Percentiles rank a stretch among this genome's conserved stretches.
phyloP scores from a whole-genome alignment of 2,797 vertebrate species.

The Chelon auratus region DNA sequence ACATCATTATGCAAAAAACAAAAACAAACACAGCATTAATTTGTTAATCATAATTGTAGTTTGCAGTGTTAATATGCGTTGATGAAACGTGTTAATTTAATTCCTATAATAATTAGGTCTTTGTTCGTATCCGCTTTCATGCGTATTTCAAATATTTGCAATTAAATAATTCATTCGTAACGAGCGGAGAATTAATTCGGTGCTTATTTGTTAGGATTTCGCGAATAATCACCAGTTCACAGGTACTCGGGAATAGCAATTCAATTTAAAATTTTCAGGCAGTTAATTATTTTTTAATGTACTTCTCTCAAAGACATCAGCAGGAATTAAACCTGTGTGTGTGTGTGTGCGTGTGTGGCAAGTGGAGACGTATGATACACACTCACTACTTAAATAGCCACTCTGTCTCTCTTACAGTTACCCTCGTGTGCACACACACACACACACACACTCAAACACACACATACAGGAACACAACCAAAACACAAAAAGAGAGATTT shows the following conservation, averaged over 20 bases:
- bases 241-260: background rate
- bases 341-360: too few relatives aligned
- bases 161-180: background rate
- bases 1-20: background rate
- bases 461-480: constrained; percentile 7
- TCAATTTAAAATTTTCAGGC: background rate
- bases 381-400: background rate
- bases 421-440: too few relatives aligned
- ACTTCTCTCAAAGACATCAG: background rate
- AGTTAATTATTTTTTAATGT: background rate
- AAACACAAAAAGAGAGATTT: constrained; percentile 48
- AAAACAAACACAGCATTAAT: background rate
- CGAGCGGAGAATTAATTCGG: background rate
- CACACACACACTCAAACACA: constrained; percentile 2
- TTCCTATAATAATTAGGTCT: background rate
- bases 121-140: background rate
- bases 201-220: background rate
- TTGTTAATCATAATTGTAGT: background rate
- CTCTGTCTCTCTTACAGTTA: background rate
- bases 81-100: background rate
- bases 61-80: background rate
- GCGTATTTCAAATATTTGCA: background rate
- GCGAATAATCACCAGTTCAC: too few relatives aligned
- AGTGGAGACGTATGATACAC: background rate
- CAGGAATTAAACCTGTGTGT: background rate